A percentile compares a stretch with the other conserved stretches of the same genome.
These are phyloP conservation scores for Saxidomus purpurata DNA, from an alignment of 1,140 invertebrate genomes.

Conservation along the genomic window DNA sequence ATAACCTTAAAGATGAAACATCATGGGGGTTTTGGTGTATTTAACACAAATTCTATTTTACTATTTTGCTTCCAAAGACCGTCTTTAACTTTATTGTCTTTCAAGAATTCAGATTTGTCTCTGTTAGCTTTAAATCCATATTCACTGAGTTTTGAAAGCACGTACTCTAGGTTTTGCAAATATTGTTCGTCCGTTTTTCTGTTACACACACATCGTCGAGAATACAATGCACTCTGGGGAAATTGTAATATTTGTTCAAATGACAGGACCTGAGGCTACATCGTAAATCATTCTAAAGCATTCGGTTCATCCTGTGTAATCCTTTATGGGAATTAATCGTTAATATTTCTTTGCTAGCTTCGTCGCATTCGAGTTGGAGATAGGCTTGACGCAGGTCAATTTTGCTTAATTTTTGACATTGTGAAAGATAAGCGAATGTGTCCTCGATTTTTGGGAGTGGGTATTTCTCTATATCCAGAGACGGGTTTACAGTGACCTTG, in stretches of 20 bases:
- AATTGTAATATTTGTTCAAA: constrained; percentile 85
- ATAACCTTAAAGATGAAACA: too few relatives aligned
- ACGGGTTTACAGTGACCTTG: constrained; percentile 79
- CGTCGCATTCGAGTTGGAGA: constrained; percentile 68
- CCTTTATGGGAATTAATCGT: constrained; percentile 71
- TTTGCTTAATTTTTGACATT: constrained; percentile 70
- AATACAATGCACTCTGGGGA: constrained; percentile 64
- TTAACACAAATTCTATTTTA: too few relatives aligned
- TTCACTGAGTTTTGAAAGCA: neutral
- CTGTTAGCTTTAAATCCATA: constrained; percentile 48
- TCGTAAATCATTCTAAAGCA: constrained; percentile 53
- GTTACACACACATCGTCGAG: constrained; percentile 71
- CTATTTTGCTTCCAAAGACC: constrained; percentile 53
- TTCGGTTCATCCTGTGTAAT: constrained; percentile 66
- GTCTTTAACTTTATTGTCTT: neutral
- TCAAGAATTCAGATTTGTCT: constrained; percentile 30
- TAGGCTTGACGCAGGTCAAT: constrained; percentile 71
- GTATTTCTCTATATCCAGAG: constrained; percentile 69
- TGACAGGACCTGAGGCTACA: constrained; percentile 84
- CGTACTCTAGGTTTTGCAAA: constrained; percentile 18
- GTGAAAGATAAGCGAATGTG: constrained; percentile 70
- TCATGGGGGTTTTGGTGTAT: too few relatives aligned
- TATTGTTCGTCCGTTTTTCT: constrained; percentile 2
- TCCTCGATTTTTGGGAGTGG: constrained; percentile 72
- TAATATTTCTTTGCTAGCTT: constrained; percentile 58